phyloP scores from a whole-genome alignment of 2,888 invertebrate genomes.

The Clusia tigrina region DNA sequence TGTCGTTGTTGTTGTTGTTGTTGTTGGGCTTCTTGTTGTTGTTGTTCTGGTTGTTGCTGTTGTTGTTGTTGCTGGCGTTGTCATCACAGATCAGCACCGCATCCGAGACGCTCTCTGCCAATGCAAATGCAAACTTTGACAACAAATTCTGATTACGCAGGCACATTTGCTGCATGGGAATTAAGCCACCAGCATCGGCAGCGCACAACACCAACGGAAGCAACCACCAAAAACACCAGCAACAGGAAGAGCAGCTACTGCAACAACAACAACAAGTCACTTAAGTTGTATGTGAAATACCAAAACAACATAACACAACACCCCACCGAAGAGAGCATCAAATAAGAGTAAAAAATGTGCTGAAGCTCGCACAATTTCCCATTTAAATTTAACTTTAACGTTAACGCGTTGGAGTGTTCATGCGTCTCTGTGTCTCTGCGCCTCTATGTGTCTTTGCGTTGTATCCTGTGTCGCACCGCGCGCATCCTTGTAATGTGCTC shows the following conservation, averaged over 20 bases:
- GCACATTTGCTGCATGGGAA: slow-evolving; percentile 8
- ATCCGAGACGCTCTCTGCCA: not conserved
- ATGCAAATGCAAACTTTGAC: not conserved
- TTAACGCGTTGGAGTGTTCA: not conserved
- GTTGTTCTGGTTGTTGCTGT: not conserved
- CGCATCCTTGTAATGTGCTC: not conserved
- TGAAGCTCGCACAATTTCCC: slow-evolving; percentile 5
- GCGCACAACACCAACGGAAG: not conserved
- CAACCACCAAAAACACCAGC: not conserved
- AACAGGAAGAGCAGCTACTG: not conserved
- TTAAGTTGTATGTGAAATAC: not conserved
- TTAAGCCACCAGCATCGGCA: not conserved
- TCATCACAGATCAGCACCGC: not conserved
- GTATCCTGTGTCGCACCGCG: not conserved
- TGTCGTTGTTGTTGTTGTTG: not conserved
- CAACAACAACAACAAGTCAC: slow-evolving; percentile 7
- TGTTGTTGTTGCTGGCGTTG: too few species aligned
- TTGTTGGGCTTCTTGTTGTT: not conserved
- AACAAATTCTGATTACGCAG: slow-evolving; percentile 8
- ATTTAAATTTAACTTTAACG: slow-evolving; percentile 12
- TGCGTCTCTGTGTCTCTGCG: slow-evolving; percentile 3
- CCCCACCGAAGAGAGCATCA: not conserved
- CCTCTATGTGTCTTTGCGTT: not conserved
- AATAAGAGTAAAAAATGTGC: not conserved
- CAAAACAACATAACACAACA: not conserved